phyloP scores from a whole-genome alignment of 2,113 vertebrate genomes.

The Gila orcuttii region DNA sequence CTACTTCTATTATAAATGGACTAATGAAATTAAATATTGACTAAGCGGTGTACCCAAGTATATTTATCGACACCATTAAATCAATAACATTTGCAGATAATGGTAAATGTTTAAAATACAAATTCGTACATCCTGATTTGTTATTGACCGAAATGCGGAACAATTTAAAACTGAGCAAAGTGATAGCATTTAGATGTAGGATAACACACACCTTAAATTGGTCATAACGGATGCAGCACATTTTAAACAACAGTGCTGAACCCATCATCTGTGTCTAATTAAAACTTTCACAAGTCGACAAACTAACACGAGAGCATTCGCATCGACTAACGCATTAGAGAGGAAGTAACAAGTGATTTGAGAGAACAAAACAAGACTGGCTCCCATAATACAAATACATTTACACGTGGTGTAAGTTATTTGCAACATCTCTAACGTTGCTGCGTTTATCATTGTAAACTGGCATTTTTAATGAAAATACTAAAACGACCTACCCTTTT shows the following conservation, averaged over 20 bases:
- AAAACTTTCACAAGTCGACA: constrained; percentile 29
- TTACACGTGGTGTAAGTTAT: constrained; percentile 13
- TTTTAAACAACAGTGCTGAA: constrained; percentile 2
- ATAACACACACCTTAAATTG: not conserved
- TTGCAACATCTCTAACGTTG: not conserved
- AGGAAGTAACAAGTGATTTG: constrained; percentile 37
- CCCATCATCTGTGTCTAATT: constrained; percentile 36
- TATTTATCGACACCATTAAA: not conserved
- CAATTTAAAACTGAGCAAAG: not conserved
- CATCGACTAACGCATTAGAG: not conserved
- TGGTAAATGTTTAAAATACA: not conserved
- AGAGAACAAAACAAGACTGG: not conserved
- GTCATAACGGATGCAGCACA: not conserved
- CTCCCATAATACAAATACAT: not conserved
- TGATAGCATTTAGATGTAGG: not conserved
- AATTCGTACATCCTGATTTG: not conserved
- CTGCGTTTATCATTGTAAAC: constrained; percentile 15
- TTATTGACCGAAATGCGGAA: not conserved
- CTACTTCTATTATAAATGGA: not conserved
- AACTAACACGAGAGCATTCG: not conserved
- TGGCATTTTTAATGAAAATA: not conserved
- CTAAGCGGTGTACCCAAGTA: not conserved
- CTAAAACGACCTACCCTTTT: constrained; percentile 47
- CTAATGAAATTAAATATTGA: too few relatives aligned
- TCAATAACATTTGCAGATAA: not conserved